phyloP scores from a whole-genome alignment of 2,113 vertebrate genomes.

The Prinia subflava region DNA sequence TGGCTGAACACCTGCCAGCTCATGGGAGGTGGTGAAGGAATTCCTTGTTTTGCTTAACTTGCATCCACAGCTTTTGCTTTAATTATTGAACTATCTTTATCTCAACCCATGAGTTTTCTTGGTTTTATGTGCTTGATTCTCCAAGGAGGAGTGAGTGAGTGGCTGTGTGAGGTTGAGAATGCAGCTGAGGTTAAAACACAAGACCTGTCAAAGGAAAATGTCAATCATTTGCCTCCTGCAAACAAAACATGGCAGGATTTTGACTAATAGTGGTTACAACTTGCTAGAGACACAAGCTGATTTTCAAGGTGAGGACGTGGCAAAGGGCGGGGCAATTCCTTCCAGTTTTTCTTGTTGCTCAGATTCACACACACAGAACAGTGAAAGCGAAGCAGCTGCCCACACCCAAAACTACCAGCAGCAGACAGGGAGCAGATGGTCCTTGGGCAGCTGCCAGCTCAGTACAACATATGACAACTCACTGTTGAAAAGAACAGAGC shows the following conservation, averaged over 20 bases:
- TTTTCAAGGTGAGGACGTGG: background rate
- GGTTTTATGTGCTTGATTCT: background rate
- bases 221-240: background rate
- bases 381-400: background rate
- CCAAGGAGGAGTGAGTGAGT: rapidly evolving
- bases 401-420: background rate
- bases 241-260: background rate
- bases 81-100: background rate
- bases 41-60: background rate
- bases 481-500: too few relatives aligned
- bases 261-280: background rate
- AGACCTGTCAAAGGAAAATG: background rate
- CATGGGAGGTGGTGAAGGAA: background rate
- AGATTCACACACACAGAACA: background rate
- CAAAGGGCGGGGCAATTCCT: background rate
- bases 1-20: background rate
- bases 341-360: background rate
- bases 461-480: background rate
- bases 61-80: background rate
- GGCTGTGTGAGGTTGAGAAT: background rate
- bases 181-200: background rate
- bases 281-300: background rate
- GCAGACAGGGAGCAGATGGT: background rate
- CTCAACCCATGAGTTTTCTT: background rate
- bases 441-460: background rate